A percentile compares a stretch with the other conserved stretches of the same genome.
Conservation (phyloP, 1,140 invertebrate genomes). For the Drosophila busckii region DNA sequence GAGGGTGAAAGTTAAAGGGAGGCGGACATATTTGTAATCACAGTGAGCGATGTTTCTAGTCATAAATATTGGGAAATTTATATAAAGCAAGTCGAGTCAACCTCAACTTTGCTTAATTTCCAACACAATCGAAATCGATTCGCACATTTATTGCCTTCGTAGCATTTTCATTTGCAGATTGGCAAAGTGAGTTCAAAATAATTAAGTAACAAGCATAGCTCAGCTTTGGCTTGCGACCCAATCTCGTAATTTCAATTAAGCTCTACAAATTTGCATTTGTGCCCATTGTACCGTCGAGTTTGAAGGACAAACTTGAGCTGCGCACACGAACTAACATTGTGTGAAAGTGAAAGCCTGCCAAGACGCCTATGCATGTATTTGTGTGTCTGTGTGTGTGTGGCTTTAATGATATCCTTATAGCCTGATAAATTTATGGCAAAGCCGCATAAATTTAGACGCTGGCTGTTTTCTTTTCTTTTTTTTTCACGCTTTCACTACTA, state of each 20-base stretch:
- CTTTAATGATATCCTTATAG: slow-evolving; percentile 77
- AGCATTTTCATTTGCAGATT: too few species aligned
- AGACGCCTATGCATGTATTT: slow-evolving; percentile 27
- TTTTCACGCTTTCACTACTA: slow-evolving; percentile 72
- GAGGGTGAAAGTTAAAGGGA: slow-evolving; percentile 34
- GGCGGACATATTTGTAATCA: slow-evolving; percentile 64
- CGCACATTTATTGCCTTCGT: too few species aligned
- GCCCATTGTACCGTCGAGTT: slow-evolving; percentile 27
- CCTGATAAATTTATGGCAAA: slow-evolving; percentile 73
- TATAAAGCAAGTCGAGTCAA: slow-evolving; percentile 45
- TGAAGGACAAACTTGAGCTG: slow-evolving; percentile 49
- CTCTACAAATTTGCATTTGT: not conserved
- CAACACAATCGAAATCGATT: too few species aligned
- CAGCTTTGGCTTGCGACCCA: too few species aligned
- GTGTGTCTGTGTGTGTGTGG: slow-evolving; percentile 37
- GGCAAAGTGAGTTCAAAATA: too few species aligned
- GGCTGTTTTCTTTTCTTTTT: too few species aligned
- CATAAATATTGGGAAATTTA: slow-evolving; percentile 76
- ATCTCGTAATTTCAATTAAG: not conserved
- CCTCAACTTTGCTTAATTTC: slow-evolving; percentile 41
- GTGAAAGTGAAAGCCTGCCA: slow-evolving; percentile 70
- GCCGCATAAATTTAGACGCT: slow-evolving; percentile 70
- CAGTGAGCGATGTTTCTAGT: slow-evolving; percentile 67
- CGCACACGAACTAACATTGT: slow-evolving; percentile 34
- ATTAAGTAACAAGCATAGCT: too few species aligned